A percentile compares a stretch with the other conserved stretches of the same genome.
These are phyloP conservation scores for Rafetus swinhoei DNA, from an alignment of 2,113 vertebrate species.

Conservation along the genomic window DNA sequence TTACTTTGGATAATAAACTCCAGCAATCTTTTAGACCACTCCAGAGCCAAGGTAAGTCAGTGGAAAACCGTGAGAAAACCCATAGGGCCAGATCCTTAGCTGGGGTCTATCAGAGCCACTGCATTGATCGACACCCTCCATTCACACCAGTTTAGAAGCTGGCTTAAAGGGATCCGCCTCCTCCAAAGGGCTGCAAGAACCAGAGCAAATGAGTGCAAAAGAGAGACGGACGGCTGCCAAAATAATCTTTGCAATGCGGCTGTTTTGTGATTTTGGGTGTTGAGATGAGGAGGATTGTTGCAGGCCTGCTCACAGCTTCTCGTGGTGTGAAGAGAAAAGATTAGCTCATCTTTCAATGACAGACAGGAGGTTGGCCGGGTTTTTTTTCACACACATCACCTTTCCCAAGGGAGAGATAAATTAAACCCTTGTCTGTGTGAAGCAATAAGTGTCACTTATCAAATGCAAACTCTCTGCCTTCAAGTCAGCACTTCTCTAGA, in stretches of 20 bases:
- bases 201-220: background rate
- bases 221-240: background rate
- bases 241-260: background rate
- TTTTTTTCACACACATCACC: conserved; percentile 44
- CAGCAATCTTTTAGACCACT: background rate
- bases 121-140: background rate
- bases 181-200: background rate
- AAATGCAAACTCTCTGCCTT: background rate
- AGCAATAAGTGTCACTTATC: background rate
- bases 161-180: background rate
- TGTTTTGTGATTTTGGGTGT: background rate
- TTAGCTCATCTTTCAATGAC: conserved; percentile 53
- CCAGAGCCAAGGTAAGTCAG: background rate
- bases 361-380: conserved; percentile 23
- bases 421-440: conserved; percentile 3
- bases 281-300: background rate
- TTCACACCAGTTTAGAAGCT: rapidly evolving
- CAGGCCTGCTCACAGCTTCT: background rate
- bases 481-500: conserved; percentile 25
- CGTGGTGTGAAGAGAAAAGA: background rate
- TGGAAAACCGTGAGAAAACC: background rate
- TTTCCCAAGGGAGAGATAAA: conserved; percentile 22
- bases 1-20: background rate
- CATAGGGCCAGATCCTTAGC: background rate
- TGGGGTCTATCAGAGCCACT: background rate